phyloP scores from a whole-genome alignment of 2,113 vertebrate species.

The Tragulus kanchil region DNA sequence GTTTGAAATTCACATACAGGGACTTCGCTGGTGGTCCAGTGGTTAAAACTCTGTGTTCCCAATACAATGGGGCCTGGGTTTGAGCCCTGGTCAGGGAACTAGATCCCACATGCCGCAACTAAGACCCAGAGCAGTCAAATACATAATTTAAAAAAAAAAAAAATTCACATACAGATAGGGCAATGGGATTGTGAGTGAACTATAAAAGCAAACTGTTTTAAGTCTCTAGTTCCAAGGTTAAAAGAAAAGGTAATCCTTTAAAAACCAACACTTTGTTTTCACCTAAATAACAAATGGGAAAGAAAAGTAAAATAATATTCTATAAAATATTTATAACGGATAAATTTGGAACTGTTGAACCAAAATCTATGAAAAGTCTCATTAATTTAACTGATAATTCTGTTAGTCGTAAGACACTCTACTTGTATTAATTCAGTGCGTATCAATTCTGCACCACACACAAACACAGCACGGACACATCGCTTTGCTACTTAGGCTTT shows the following conservation, averaged over 20 bases:
- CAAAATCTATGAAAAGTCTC: neutral
- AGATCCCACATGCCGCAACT: too few relatives aligned
- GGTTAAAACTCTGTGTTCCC: too few relatives aligned
- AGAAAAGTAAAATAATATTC: neutral
- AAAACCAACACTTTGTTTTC: neutral
- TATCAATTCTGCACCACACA: neutral
- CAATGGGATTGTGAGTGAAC: neutral
- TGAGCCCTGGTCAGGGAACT: too few relatives aligned
- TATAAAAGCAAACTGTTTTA: neutral
- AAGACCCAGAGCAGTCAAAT: too few relatives aligned
- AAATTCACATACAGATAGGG: neutral
- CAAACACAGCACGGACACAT: neutral
- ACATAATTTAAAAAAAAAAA: too few relatives aligned
- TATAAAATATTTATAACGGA: neutral
- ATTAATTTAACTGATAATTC: neutral
- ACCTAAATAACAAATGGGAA: neutral
- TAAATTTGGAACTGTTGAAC: neutral
- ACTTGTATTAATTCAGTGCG: neutral
- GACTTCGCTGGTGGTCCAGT: too few relatives aligned
- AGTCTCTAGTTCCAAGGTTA: neutral
- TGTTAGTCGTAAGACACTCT: neutral
- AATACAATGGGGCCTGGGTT: too few relatives aligned
- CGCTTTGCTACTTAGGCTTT: neutral
- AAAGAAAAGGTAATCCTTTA: neutral
- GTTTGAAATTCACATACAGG: neutral